Base-by-base conservation (phyloP, 35 echinoderm and acorn worm species). In the Diadema setosum region DNA sequence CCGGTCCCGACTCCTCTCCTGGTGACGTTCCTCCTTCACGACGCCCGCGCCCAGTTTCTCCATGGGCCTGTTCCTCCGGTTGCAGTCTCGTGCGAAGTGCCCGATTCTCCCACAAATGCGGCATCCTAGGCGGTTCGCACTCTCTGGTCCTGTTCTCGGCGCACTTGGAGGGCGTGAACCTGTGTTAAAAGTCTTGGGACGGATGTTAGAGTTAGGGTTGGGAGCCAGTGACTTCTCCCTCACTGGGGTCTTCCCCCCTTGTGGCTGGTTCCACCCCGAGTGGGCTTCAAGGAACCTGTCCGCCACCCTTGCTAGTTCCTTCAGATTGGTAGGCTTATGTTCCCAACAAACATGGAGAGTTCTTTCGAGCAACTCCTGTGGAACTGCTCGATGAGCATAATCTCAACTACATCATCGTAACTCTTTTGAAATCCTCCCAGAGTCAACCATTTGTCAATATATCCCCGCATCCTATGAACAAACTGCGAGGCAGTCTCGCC, bases 331-430 rank as follows among this genome's bases (percentile, higher is more conserved):
- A 14, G 85, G 89, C 7, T 92, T 69, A 3, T 82, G 45, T 89
- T 95, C 93, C 35, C 87, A 26, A 95, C 34, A 45, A 90, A 91
- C 5, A 87, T 0, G n/a, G 82, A 36, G 17, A 96, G 82, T 0
- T 96, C 94, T 30, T 43, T 58, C 4, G 35, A 33, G 70, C 61
- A 80, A 1, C 57, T 35, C 17, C 46, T 42, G 12, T 82, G 26
- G 61, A 97, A 90, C 33, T 97, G 90, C 36, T 97, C 95, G 17
- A 57, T 35, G 1, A 91, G 45, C 4, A 87, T 39, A 5, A 95
- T 40, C 32, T 95, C 83, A 75, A 87, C 50, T 12, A 91, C 24
- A 31, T 39, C 76, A 14, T 84, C 70, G 83, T 78, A 63, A 9
- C 29, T 26, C 20, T 89, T 58, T 2, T 83, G 18, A 5, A 70